These are phyloP conservation scores for Gnatocerus cornutus DNA, from an alignment of 2,888 invertebrate genomes.

Conservation along the genomic window DNA sequence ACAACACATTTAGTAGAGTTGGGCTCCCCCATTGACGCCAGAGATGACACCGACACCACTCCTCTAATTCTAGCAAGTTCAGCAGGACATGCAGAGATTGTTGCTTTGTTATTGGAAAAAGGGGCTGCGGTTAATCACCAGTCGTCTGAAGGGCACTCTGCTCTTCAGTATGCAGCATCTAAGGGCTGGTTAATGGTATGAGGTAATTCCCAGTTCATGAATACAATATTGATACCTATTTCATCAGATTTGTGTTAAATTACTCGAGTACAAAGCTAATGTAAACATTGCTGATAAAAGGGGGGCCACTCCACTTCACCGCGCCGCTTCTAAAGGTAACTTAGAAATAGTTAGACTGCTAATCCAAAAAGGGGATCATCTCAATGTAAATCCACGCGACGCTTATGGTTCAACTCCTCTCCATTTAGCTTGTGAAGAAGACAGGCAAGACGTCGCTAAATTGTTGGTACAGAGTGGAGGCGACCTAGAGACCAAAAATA, in stretches of 20 bases:
- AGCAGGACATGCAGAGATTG: constrained; percentile 82
- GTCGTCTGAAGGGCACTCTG: constrained; percentile 83
- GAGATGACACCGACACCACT: constrained; percentile 84
- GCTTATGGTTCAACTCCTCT: constrained; percentile 84
- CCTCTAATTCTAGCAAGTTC: constrained; percentile 87
- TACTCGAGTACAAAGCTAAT: constrained; percentile 81
- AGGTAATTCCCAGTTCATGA: constrained; percentile 43
- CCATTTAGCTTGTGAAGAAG: constrained; percentile 89
- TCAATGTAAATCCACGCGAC: constrained; percentile 77
- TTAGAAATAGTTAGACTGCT: constrained; percentile 79
- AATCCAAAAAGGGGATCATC: constrained; percentile 73
- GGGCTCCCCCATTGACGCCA: constrained; percentile 79
- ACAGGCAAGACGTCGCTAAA: constrained; percentile 79
- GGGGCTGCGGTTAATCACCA: constrained; percentile 84
- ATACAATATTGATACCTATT: constrained; percentile 10
- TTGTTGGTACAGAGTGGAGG: constrained; percentile 81
- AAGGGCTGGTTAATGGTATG: constrained; percentile 83
- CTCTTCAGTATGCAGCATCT: constrained; percentile 90
- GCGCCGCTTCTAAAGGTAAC: constrained; percentile 86
- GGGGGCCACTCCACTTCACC: constrained; percentile 84
- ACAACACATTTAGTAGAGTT: constrained; percentile 80
- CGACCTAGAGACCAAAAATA: constrained; percentile 75
- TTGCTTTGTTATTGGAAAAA: constrained; percentile 77
- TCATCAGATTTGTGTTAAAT: constrained; percentile 77
- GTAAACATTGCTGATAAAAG: constrained; percentile 80